A percentile compares a stretch with the other conserved stretches of the same genome.
Evolutionary conservation across 1,140 invertebrate genomes (phyloP).

Genomic region (Drosophila kanapiae): DNA sequence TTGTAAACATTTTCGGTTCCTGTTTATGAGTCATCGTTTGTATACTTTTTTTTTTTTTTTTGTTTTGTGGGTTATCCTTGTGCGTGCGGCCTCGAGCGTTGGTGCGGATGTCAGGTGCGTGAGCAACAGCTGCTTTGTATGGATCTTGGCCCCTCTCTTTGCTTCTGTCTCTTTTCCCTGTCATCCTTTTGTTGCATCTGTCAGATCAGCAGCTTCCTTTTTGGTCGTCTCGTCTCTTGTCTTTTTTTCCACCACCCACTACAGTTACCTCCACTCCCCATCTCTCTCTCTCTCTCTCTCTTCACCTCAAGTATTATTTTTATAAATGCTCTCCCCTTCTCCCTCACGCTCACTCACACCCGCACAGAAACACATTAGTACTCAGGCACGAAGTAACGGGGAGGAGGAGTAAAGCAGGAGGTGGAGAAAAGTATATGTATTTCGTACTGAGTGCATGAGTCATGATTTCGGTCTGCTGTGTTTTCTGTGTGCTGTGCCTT

Average conservation of each 20-base stretch:
- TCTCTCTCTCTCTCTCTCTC: constrained; percentile 13
- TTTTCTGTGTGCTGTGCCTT: constrained; percentile 52
- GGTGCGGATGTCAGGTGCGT: constrained; percentile 66
- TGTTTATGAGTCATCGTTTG: constrained; percentile 76
- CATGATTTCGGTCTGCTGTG: constrained; percentile 62
- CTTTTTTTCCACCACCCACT: constrained; percentile 12
- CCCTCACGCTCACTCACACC: constrained; percentile 23
- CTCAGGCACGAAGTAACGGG: constrained; percentile 75
- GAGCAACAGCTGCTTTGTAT: constrained; percentile 66
- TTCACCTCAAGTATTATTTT: constrained; percentile 64
- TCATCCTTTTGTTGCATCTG: constrained; percentile 30
- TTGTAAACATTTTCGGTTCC: constrained; percentile 71
- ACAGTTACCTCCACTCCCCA: constrained; percentile 6
- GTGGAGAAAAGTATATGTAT: constrained; percentile 51
- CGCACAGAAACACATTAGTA: constrained; percentile 76
- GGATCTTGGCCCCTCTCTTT: constrained; percentile 2
- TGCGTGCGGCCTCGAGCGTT: constrained; percentile 67
- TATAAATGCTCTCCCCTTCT: constrained; percentile 53
- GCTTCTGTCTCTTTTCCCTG: background rate
- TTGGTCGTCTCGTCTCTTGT: background rate
- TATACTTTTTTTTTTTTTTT: constrained; percentile 29
- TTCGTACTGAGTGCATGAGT: constrained; percentile 69
- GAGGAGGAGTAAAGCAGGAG: constrained; percentile 6
- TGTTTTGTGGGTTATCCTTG: constrained; percentile 65
- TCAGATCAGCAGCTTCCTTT: constrained; percentile 26